Conservation (phyloP, 2,888 invertebrate genomes). For the Prenolepis imparis region DNA sequence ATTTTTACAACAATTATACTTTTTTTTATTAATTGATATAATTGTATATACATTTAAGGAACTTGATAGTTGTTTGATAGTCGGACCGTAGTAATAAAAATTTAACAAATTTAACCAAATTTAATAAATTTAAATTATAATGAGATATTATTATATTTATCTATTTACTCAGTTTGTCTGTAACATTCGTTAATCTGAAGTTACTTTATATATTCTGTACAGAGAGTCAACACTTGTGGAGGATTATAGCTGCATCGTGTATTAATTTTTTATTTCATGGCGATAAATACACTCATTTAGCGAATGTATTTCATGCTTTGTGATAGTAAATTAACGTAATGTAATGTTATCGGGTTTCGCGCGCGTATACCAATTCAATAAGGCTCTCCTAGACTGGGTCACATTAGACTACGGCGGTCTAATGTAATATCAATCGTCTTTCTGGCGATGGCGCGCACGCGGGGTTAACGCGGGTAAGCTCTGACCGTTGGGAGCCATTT, state of each 20-base stretch:
- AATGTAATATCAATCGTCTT: constrained; percentile 80
- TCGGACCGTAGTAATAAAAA: constrained; percentile 2
- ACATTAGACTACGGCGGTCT: constrained; percentile 74
- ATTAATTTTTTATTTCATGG: constrained; percentile 2
- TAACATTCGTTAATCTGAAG: not conserved
- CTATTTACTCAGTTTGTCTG: not conserved
- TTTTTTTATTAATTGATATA: constrained; percentile 24
- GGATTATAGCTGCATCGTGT: not conserved
- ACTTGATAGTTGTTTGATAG: not conserved
- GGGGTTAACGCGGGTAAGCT: constrained; percentile 80
- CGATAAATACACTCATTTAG: constrained; percentile 20
- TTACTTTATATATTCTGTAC: not conserved
- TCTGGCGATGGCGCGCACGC: constrained; percentile 71
- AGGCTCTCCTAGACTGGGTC: constrained; percentile 68
- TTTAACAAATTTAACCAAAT: no score
- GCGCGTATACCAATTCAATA: constrained; percentile 69
- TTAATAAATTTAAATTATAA: constrained; percentile 7
- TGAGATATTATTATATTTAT: not conserved
- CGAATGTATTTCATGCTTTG: constrained; percentile 22
- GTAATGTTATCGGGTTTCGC: constrained; percentile 61
- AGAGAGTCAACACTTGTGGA: not conserved
- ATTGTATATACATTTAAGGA: not conserved
- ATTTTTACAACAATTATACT: constrained; percentile 20
- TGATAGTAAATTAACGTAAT: constrained; percentile 53
- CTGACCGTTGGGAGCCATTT: constrained; percentile 84